Evolutionary conservation across 2,888 invertebrate species (phyloP), one percentile per base, ranked within the genome.

Genomic region (Lobophora halterata): DNA sequence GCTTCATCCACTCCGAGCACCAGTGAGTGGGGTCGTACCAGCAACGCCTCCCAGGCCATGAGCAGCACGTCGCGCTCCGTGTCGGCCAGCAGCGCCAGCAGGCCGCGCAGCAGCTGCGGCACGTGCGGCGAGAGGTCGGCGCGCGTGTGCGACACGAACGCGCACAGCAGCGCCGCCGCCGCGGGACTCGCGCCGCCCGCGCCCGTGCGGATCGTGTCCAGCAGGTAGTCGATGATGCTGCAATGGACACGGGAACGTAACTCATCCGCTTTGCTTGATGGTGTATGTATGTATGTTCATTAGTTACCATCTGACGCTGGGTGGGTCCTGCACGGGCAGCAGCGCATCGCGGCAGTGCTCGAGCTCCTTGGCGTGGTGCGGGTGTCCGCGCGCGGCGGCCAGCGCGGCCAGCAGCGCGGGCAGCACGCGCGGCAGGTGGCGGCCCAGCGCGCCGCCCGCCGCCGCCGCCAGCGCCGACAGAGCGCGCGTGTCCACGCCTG

Each of bases 321-420:
- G 90, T 69, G 97, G 95, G 67, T 97, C 97, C 0, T 90, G 90
- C 1, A 98, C 95, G 0, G 98, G 97, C 55, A 98, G 86, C 47
- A 99, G 93, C 18, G 99, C 98, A 29, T 95, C 92, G 70, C 97
- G 93, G 71, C 98, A 98, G 73, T 98, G 96, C 62, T 95, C 95
- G 34, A 97, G 83, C 82, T 98, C 97, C 81, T 91, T 85, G 6
- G 80, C 75, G 77, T 93, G 93, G 39, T 89, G 85, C 1, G 90
- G 79, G 10, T 90, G 88, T 20, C 91, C 92, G 56, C 92, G 91
- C 2, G 95, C 92, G 17, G 90, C 89, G 1, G 90, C 91, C 30
- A 97, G 85, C 37, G 96, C 93, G 11, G 89, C 88, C 42, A 98
- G 89, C 49, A 99, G 88, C 11, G 99, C 97, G 13, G 97, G 97